These are phyloP conservation scores for Nymphicus hollandicus DNA, from an alignment of 2,113 vertebrate species.

Conservation along the genomic window DNA sequence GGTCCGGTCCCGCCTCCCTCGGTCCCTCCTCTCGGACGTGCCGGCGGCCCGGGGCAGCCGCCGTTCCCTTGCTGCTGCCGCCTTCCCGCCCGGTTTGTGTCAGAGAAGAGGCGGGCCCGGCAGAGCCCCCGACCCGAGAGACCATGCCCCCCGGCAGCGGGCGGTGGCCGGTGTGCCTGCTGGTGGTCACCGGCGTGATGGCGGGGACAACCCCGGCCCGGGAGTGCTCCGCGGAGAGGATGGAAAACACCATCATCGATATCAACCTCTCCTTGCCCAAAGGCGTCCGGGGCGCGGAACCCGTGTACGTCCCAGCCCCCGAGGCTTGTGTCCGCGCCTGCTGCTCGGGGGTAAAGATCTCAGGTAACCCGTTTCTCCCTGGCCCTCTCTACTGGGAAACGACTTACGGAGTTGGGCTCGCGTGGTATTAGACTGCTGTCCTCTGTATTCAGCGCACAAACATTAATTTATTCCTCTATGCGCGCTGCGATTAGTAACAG, in stretches of 20 bases:
- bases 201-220: not conserved
- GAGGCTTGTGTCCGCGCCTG: conserved; percentile 59
- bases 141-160: conserved; percentile 29
- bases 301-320: not conserved
- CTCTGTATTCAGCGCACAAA: fast-evolving
- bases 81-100: too few species aligned
- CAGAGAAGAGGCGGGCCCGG: not conserved
- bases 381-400: not conserved
- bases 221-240: conserved; percentile 42
- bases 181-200: not conserved
- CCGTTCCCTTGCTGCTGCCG: not conserved
- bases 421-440: not conserved
- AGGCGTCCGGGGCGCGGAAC: conserved; percentile 67
- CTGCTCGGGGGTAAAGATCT: conserved; percentile 56
- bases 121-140: not conserved
- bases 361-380: conserved; percentile 49
- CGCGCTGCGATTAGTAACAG: not conserved
- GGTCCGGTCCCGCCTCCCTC: not conserved
- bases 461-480: fast-evolving
- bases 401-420: not conserved
- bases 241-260: conserved; percentile 62
- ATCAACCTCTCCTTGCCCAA: conserved; percentile 54
- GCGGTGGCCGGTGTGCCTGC: not conserved
- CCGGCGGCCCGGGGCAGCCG: not conserved
- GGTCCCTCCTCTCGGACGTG: not conserved